Evolutionary conservation across 2,888 invertebrate genomes (phyloP), one percentile per base, ranked within the genome.

Genomic region (Formica aserva): DNA sequence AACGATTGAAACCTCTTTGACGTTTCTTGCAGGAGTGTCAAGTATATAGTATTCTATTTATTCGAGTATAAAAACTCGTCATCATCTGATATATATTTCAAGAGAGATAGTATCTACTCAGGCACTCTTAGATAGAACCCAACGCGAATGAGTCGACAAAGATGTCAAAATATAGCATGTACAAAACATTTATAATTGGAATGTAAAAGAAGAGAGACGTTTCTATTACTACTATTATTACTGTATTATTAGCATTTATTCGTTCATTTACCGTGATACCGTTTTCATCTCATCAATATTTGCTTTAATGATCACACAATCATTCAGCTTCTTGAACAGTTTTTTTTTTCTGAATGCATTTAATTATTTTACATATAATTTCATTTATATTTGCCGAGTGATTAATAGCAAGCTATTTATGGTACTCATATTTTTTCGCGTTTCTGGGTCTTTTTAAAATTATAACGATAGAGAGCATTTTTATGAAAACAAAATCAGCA

Each of bases 171-270:
- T 57, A 57, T 22, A 22, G 13, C 55, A 57, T 9, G 55, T 11
- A 57, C 9, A 22, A 57, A 57, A 22, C 22, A 57, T 57, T 57
- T 57, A 55, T 55, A 57, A 57, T 57, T 57, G 22, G 57, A 57
- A 22, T 22, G n/a, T 57, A 22, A n/a, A 57, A 57, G 22, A 11
- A 57, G 22, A 57, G 22, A 22, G 52, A 52, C 52, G 13, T 22
- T 57, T 22, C 57, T 22, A 57, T 57, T 22, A 57, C 57, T 22
- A 57, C 55, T n/a, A n/a, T 15, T 52, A 52, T 8, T 55, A 55
- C n/a, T 55, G 5, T 11, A 57, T 57, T 57, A 57, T 57, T 57
- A 22, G 57, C 57, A n/a, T 57, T 57, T 22, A 22, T 57, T 57
- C 22, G 4, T 57, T 52, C 1, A 52, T 52, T 8, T 52, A n/a